These are phyloP conservation scores for Garra rufa DNA, from an alignment of 2,113 vertebrate species.

Conservation along the genomic window DNA sequence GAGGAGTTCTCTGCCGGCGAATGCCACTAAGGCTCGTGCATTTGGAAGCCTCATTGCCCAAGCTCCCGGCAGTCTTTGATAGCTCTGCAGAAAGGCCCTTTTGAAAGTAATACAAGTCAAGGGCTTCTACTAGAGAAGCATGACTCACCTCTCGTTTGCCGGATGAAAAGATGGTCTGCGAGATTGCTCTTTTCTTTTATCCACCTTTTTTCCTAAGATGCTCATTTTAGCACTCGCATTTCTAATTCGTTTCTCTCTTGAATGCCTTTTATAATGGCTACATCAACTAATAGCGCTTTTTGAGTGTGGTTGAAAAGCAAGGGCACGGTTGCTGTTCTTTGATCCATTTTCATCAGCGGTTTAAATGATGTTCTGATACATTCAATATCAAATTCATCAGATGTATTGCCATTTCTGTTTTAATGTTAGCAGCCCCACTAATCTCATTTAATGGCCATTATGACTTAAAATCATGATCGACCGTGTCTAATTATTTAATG, in stretches of 20 bases:
- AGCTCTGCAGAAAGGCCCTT: conserved; percentile 55
- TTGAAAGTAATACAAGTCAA: conserved; percentile 58
- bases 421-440: conserved; percentile 36
- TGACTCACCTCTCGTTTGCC: conserved; percentile 60
- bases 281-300: conserved; percentile 49
- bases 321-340: conserved; percentile 34
- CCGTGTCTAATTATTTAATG: conserved; percentile 41
- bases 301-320: conserved; percentile 48
- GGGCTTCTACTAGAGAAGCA: conserved; percentile 58
- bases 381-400: conserved; percentile 43
- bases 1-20: conserved; percentile 45
- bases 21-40: conserved; percentile 47
- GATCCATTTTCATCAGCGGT: conserved; percentile 40
- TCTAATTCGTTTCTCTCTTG: conserved; percentile 45
- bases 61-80: conserved; percentile 52
- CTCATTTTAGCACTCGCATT: conserved; percentile 44
- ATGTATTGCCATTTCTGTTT: conserved; percentile 42
- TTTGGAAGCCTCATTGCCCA: conserved; percentile 51
- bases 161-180: conserved; percentile 54
- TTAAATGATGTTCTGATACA: conserved; percentile 48
- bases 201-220: conserved; percentile 30
- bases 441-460: conserved; percentile 43
- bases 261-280: conserved; percentile 44
- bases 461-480: conserved; percentile 36
- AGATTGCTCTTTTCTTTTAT: conserved; percentile 53